Evolutionary conservation across 2,888 invertebrate genomes (phyloP).

Genomic region (Acleris literana): DNA sequence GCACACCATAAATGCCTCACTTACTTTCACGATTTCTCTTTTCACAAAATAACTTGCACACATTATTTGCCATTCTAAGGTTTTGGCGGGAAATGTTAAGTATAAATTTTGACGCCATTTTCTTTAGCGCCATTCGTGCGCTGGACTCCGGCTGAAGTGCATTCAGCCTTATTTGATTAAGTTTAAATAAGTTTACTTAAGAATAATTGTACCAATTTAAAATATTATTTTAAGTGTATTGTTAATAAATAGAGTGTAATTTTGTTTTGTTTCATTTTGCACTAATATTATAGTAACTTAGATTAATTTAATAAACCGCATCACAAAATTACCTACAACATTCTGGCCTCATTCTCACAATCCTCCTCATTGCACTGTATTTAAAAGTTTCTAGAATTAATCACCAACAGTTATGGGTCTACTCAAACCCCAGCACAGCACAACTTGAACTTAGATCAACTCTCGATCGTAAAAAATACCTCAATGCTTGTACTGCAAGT

Average conservation of each 20-base stretch:
- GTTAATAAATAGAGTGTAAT: conserved; percentile 26
- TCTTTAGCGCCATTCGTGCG: conserved; percentile 27
- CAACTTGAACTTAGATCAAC: too few species aligned
- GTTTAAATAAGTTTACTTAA: neutral
- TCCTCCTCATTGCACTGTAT: too few species aligned
- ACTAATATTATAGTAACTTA: conserved; percentile 14
- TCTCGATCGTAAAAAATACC: neutral
- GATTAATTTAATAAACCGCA: neutral
- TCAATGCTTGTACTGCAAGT: conserved; percentile 42
- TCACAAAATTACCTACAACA: conserved; percentile 11
- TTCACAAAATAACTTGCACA: conserved; percentile 34
- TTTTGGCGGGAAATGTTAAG: conserved; percentile 35
- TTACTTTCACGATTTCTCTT: conserved; percentile 36
- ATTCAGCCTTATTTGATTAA: conserved; percentile 24
- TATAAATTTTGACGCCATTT: conserved; percentile 37
- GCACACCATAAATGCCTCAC: conserved; percentile 33
- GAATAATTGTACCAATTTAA: neutral
- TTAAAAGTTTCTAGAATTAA: neutral
- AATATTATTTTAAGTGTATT: conserved; percentile 14
- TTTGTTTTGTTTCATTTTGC: conserved; percentile 28
- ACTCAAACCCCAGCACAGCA: too few species aligned
- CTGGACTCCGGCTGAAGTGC: conserved; percentile 29
- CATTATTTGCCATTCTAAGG: conserved; percentile 35
- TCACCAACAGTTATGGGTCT: too few species aligned
- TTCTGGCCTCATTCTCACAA: too few species aligned